Evolutionary conservation across 2,797 vertebrate genomes (phyloP).

Genomic region (Channallabes apus): DNA sequence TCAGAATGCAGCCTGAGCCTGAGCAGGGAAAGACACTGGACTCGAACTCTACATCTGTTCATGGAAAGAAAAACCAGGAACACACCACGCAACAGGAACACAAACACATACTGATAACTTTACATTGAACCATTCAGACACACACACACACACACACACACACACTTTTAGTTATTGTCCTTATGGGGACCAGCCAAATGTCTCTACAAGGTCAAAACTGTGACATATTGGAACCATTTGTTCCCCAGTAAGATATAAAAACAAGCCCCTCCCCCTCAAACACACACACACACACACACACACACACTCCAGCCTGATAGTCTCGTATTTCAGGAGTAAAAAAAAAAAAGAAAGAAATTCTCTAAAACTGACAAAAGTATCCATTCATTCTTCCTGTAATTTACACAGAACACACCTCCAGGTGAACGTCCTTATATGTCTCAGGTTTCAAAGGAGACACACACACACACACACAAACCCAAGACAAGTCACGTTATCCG

Average conservation of each 20-base stretch:
- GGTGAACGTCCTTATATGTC: too few relatives aligned
- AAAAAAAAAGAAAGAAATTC: too few relatives aligned
- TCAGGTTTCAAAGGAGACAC: neutral
- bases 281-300: slow-evolving; percentile 2
- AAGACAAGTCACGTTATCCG: neutral
- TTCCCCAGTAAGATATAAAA: too few relatives aligned
- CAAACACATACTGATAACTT: neutral
- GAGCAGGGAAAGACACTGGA: slow-evolving; percentile 60
- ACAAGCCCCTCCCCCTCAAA: too few relatives aligned
- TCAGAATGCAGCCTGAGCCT: slow-evolving; percentile 65
- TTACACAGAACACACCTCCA: too few relatives aligned
- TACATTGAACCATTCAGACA: neutral
- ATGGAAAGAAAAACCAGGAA: neutral
- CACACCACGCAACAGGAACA: slow-evolving; percentile 9
- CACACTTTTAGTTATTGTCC: too few relatives aligned
- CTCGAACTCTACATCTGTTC: slow-evolving; percentile 36
- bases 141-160: neutral
- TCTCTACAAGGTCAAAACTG: too few relatives aligned
- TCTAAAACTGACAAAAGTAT: too few relatives aligned
- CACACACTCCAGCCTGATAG: neutral
- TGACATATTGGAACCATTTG: too few relatives aligned
- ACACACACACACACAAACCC: slow-evolving; percentile 29
- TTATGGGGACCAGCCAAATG: too few relatives aligned
- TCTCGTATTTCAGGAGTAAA: too few relatives aligned
- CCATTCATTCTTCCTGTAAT: too few relatives aligned